A percentile compares a stretch with the other conserved stretches of the same genome.
Evolutionary conservation across 2,797 vertebrate species (phyloP).

Genomic region (Clamator glandarius): DNA sequence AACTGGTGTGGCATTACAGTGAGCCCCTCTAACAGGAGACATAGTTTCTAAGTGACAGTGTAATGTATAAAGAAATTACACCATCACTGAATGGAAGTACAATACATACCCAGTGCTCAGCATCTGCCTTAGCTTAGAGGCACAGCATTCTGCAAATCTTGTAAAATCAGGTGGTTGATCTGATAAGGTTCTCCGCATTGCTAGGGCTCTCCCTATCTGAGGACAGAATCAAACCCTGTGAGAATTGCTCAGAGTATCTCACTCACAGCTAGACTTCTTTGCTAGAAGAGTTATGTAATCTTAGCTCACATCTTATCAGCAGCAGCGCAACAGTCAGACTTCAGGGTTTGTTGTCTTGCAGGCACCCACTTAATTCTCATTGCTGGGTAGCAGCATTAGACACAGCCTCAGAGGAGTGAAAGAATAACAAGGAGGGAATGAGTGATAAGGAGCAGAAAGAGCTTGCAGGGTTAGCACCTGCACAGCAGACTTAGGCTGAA

Average conservation of each 20-base stretch:
- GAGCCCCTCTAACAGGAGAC: neutral
- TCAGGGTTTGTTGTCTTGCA: conserved; percentile 36
- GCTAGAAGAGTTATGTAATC: conserved; percentile 48
- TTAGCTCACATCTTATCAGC: conserved; percentile 64
- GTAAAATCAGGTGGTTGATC: conserved; percentile 70
- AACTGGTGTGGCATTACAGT: neutral
- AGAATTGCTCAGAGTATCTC: conserved; percentile 30
- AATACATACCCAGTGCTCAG: neutral
- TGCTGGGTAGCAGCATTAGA: conserved; percentile 29
- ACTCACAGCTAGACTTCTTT: conserved; percentile 28
- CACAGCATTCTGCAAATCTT: conserved; percentile 50
- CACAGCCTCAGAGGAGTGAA: conserved; percentile 33
- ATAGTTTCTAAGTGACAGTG: neutral
- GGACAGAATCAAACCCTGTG: conserved; percentile 50
- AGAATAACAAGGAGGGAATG: conserved; percentile 31
- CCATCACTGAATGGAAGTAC: neutral
- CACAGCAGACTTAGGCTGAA: conserved; percentile 2
- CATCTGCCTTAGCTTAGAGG: conserved; percentile 27
- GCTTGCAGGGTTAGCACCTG: conserved; percentile 45
- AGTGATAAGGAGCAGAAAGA: conserved; percentile 57
- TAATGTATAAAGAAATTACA: neutral
- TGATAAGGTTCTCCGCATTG: conserved; percentile 20
- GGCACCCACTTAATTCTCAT: conserved; percentile 48
- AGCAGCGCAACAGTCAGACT: conserved; percentile 52
- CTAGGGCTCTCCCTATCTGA: conserved; percentile 46